Percentiles rank a stretch among this genome's conserved stretches.
phyloP scores from a whole-genome alignment of 1,140 invertebrate species.

The Elymnias hypermnestra region DNA sequence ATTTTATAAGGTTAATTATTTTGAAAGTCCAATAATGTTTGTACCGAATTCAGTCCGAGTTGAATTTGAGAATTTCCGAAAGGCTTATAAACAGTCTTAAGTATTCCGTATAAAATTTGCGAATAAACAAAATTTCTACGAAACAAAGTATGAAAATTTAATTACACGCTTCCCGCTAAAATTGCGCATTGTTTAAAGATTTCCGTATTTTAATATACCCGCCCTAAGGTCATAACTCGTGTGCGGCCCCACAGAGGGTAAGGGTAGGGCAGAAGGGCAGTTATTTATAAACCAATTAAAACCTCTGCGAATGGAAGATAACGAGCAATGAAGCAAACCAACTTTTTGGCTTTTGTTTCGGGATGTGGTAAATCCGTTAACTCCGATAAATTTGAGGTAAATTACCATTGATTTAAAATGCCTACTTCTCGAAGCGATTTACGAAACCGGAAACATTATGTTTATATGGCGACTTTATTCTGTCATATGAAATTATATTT shows the following conservation, averaged over 20 bases:
- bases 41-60: not conserved
- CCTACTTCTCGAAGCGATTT: too few relatives aligned
- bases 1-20: slow-evolving; percentile 1
- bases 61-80: slow-evolving; percentile 7
- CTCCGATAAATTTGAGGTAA: slow-evolving; percentile 3
- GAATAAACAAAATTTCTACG: slow-evolving; percentile 21
- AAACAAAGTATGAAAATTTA: slow-evolving; percentile 38
- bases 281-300: slow-evolving; percentile 72
- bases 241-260: slow-evolving; percentile 39
- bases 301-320: slow-evolving; percentile 40
- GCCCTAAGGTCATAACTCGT: slow-evolving; percentile 52
- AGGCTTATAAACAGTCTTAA: slow-evolving; percentile 15
- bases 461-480: too few relatives aligned
- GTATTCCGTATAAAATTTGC: slow-evolving; percentile 15
- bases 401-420: not conserved
- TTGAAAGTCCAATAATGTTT: not conserved
- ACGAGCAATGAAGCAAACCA: slow-evolving; percentile 25
- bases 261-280: slow-evolving; percentile 26
- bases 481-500: too few relatives aligned
- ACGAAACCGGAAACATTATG: too few relatives aligned
- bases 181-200: slow-evolving; percentile 52
- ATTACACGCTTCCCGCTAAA: slow-evolving; percentile 31
- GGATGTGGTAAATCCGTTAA: slow-evolving; percentile 8
- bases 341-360: slow-evolving; percentile 23
- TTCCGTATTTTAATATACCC: slow-evolving; percentile 49